A percentile compares a stretch with the other conserved stretches of the same genome.
Conservation (phyloP, 2,113 vertebrate species). For the Corythornis madagascariensis region DNA sequence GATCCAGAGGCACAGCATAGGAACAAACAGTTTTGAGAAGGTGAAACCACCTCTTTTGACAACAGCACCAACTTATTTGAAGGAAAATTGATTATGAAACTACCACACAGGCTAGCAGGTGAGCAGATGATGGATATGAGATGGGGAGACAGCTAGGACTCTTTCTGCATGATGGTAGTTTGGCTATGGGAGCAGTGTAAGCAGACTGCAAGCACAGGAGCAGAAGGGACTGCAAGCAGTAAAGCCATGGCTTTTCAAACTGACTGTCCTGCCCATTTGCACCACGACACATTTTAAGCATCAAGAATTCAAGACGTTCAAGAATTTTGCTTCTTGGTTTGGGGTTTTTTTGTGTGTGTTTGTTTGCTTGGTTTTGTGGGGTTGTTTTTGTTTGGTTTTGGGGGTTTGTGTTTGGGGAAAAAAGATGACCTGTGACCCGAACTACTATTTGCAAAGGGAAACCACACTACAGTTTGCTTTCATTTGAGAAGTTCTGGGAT, state of each 20-base stretch:
- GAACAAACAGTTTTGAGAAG: not conserved
- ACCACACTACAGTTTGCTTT: slow-evolving; percentile 44
- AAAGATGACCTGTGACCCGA: not conserved
- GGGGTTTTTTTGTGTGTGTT: not conserved
- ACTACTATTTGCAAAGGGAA: not conserved
- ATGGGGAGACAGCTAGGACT: not conserved
- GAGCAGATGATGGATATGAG: not conserved
- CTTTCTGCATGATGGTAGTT: not conserved
- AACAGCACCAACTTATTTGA: not conserved
- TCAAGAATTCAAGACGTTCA: not conserved
- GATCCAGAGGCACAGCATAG: not conserved
- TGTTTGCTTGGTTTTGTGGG: too few relatives aligned
- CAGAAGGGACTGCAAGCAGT: not conserved
- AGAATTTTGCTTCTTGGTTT: not conserved
- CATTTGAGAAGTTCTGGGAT: slow-evolving; percentile 40
- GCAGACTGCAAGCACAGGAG: not conserved
- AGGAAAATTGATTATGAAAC: not conserved
- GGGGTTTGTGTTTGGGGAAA: not conserved
- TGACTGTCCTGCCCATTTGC: not conserved
- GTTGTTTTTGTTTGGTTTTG: too few relatives aligned
- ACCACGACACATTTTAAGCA: not conserved
- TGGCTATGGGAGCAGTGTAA: not conserved
- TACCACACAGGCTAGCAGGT: not conserved
- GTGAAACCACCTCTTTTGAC: not conserved
- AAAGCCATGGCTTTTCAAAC: not conserved